Conservation (phyloP, 2,797 vertebrate species). For the Pseudopleuronectes americanus region DNA sequence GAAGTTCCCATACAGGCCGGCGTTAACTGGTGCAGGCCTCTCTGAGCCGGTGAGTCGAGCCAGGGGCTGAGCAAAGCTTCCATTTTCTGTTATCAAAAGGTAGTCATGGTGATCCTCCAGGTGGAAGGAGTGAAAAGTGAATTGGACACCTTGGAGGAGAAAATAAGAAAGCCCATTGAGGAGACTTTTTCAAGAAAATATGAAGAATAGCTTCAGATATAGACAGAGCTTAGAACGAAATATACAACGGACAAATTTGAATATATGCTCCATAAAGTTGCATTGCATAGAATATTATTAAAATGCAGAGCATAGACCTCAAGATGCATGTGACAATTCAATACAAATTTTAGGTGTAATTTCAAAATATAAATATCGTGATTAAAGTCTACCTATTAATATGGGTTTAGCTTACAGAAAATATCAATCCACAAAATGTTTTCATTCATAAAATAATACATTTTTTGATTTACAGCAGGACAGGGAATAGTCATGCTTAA, state of each 20-base stretch:
- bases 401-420: constrained; percentile 2
- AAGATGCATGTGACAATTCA: constrained; percentile 2
- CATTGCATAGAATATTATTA: not conserved
- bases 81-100: constrained; percentile 86
- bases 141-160: constrained; percentile 80
- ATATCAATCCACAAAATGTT: not conserved
- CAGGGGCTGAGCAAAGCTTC: constrained; percentile 82
- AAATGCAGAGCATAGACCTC: not conserved
- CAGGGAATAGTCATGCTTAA: not conserved
- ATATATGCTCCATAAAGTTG: not conserved
- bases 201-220: not conserved
- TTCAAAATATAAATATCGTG: not conserved
- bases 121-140: constrained; percentile 85
- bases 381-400: not conserved
- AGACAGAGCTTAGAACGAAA: constrained; percentile 1
- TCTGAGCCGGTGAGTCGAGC: constrained; percentile 85
- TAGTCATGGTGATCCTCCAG: constrained; percentile 88
- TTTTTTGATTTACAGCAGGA: constrained; percentile 2
- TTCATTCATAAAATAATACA: constrained; percentile 8
- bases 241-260: not conserved
- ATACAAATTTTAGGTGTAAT: not conserved
- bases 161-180: constrained; percentile 23
- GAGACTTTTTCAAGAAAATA: constrained; percentile 14
- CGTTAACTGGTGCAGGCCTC: constrained; percentile 77
- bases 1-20: constrained; percentile 85